A percentile compares a stretch with the other conserved stretches of the same genome.
Conservation (phyloP, 1,140 invertebrate species). For the Tetramorium alpestre region DNA sequence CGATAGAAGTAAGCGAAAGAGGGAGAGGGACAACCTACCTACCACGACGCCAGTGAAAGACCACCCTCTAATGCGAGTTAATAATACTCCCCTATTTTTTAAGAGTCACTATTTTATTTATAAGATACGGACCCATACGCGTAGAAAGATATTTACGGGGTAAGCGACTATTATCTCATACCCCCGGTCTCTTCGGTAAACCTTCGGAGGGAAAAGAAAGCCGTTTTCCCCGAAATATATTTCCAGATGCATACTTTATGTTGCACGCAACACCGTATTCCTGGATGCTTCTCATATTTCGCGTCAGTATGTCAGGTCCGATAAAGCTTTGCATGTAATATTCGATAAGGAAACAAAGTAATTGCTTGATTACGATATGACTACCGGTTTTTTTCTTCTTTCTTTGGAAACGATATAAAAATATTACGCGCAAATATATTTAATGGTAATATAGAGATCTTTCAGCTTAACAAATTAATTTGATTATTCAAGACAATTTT, state of each 20-base stretch:
- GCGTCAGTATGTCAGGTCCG: conserved; percentile 26
- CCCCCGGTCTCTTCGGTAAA: conserved; percentile 32
- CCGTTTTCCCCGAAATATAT: conserved; percentile 30
- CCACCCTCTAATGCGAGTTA: conserved; percentile 81
- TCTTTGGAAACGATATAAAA: neutral
- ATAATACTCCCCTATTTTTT: conserved; percentile 82
- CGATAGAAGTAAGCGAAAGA: neutral
- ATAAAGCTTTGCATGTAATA: conserved; percentile 38
- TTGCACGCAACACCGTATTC: conserved; percentile 26
- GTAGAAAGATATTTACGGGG: conserved; percentile 67
- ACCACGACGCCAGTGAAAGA: conserved; percentile 38
- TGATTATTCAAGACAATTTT: neutral
- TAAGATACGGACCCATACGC: conserved; percentile 73
- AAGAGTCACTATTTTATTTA: conserved; percentile 81
- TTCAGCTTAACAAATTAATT: neutral
- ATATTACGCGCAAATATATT: neutral
- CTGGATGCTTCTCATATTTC: conserved; percentile 22
- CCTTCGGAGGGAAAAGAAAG: conserved; percentile 37
- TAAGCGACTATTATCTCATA: conserved; percentile 69
- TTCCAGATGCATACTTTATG: conserved; percentile 57
- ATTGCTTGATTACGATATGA: neutral
- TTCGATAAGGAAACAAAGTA: conserved; percentile 1
- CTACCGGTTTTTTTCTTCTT: neutral
- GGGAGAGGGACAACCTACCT: conserved; percentile 8
- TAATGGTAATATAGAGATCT: neutral